Percentiles rank a stretch among this genome's conserved stretches.
These are phyloP conservation scores for Chironomus tepperi DNA, from an alignment of 1,140 invertebrate genomes.

Conservation along the genomic window DNA sequence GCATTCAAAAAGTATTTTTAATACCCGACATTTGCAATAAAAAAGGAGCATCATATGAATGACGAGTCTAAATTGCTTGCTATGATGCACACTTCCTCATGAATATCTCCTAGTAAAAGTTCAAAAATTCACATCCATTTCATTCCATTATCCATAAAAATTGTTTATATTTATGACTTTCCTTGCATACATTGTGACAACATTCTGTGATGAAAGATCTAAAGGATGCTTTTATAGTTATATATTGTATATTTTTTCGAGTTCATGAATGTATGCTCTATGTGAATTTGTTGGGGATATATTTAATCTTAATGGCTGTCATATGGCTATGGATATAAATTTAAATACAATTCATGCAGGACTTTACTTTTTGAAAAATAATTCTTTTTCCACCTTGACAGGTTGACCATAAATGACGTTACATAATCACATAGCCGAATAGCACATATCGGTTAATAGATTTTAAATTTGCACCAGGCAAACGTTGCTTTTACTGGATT, in stretches of 20 bases:
- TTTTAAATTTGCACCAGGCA: too few species aligned
- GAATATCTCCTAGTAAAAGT: not conserved
- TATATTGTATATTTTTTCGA: not conserved
- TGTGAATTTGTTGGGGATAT: not conserved
- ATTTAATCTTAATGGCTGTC: not conserved
- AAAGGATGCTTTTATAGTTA: not conserved
- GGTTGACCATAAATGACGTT: too few species aligned
- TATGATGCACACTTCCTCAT: not conserved
- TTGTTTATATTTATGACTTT: slow-evolving; percentile 10
- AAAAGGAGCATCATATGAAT: too few species aligned
- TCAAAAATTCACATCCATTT: not conserved
- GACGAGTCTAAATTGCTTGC: not conserved
- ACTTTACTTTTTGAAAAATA: too few species aligned
- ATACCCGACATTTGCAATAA: too few species aligned
- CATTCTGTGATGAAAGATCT: not conserved
- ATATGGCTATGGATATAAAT: not conserved
- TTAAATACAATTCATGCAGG: too few species aligned
- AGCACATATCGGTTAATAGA: too few species aligned
- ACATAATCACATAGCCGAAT: too few species aligned
- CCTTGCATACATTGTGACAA: not conserved
- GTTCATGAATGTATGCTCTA: not conserved
- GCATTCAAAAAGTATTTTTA: too few species aligned
- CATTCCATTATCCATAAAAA: not conserved
- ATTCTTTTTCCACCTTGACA: too few species aligned
- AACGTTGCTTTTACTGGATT: too few species aligned